phyloP scores from a whole-genome alignment of 2,888 invertebrate genomes.

The Horisme vitalbata region DNA sequence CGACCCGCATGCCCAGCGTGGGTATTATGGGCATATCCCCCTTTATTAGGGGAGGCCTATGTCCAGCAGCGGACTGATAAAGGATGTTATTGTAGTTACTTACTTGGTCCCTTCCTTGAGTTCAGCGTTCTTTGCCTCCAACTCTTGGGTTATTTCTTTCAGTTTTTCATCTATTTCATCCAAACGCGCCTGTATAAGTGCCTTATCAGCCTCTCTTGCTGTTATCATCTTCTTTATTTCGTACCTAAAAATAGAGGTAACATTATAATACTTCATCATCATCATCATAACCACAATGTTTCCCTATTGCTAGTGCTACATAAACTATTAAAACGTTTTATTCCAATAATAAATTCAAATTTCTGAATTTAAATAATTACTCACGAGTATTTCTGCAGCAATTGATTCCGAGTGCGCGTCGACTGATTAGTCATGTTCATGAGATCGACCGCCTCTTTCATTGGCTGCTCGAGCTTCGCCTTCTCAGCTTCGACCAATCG shows the following conservation, averaged over 20 bases:
- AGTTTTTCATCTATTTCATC: slow-evolving; percentile 84
- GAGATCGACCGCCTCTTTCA: slow-evolving; percentile 89
- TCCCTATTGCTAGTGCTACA: too few relatives aligned
- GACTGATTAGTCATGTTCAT: slow-evolving; percentile 91
- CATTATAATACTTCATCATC: too few relatives aligned
- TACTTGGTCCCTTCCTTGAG: slow-evolving; percentile 78
- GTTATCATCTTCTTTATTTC: slow-evolving; percentile 82
- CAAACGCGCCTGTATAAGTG: slow-evolving; percentile 83
- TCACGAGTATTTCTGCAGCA: slow-evolving; percentile 88
- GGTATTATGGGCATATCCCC: too few relatives aligned
- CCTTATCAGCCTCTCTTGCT: slow-evolving; percentile 75
- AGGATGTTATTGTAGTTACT: slow-evolving; percentile 32
- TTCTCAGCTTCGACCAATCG: slow-evolving; percentile 91
- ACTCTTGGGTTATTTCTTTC: slow-evolving; percentile 64
- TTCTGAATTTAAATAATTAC: slow-evolving; percentile 44
- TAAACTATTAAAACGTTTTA: too few relatives aligned
- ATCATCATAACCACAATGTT: too few relatives aligned
- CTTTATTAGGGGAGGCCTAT: too few relatives aligned
- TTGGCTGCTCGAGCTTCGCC: slow-evolving; percentile 89
- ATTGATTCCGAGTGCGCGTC: slow-evolving; percentile 85
- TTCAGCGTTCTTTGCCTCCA: slow-evolving; percentile 68
- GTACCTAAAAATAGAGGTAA: slow-evolving; percentile 58
- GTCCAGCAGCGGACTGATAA: too few relatives aligned
- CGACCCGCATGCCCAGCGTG: too few relatives aligned
- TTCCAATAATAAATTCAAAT: too few relatives aligned